phyloP scores from a whole-genome alignment of 1,140 invertebrate genomes.

The Colletes gigas region DNA sequence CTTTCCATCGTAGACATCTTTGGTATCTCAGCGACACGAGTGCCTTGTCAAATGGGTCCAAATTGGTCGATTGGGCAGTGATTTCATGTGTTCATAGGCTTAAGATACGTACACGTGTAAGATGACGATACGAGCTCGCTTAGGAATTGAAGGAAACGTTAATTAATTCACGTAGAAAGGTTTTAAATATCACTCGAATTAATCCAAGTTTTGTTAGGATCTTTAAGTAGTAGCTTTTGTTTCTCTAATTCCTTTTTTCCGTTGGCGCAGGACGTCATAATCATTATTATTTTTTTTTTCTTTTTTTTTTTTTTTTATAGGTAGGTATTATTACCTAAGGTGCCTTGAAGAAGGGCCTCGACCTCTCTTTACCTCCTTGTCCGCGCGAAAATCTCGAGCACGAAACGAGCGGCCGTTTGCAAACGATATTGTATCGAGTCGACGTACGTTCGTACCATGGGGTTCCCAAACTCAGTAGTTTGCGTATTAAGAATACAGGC shows the following conservation, averaged over 20 bases:
- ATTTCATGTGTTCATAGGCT: constrained; percentile 82
- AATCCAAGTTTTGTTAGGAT: constrained; percentile 63
- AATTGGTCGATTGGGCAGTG: constrained; percentile 81
- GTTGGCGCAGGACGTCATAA: constrained; percentile 79
- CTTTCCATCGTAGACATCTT: constrained; percentile 19
- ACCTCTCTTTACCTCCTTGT: constrained; percentile 55
- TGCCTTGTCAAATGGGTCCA: constrained; percentile 79
- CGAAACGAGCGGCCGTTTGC: neutral
- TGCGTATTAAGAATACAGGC: too few relatives aligned
- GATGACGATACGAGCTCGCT: constrained; percentile 65
- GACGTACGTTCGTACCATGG: too few relatives aligned
- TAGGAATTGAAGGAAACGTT: constrained; percentile 56
- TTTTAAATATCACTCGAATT: constrained; percentile 59
- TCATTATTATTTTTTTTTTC: constrained; percentile 41
- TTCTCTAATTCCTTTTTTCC: constrained; percentile 57
- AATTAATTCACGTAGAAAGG: constrained; percentile 49
- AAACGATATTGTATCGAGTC: neutral
- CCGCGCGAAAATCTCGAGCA: constrained; percentile 23
- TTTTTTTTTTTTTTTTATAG: constrained; percentile 49
- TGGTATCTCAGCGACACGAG: constrained; percentile 69
- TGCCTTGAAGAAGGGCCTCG: constrained; percentile 66
- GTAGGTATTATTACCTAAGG: constrained; percentile 67
- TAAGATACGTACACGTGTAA: constrained; percentile 74
- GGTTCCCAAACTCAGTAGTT: too few relatives aligned
- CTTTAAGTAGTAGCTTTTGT: constrained; percentile 72